Conservation (phyloP, 2,113 vertebrate genomes). For the Platichthys stellatus region DNA sequence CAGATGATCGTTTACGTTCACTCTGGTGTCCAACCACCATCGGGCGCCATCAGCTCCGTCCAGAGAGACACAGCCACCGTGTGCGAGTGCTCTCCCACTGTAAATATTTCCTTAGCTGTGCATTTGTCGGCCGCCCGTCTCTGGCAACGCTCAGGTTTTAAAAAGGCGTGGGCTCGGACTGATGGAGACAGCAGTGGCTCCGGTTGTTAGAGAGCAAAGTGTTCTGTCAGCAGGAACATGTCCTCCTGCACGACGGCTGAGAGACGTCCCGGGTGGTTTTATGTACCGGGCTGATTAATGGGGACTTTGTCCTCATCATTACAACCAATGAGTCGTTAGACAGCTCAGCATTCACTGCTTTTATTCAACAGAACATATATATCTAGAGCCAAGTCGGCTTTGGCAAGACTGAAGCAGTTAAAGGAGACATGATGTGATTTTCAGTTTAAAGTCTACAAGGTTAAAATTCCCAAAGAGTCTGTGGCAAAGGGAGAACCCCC, state of each 20-base stretch:
- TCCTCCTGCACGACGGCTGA: background rate
- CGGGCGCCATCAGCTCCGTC: conserved; percentile 63
- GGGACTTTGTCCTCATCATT: background rate
- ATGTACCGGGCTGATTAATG: background rate
- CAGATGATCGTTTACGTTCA: conserved; percentile 74
- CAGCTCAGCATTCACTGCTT: too few species aligned
- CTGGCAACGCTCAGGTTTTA: conserved; percentile 55
- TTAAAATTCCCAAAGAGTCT: too few species aligned
- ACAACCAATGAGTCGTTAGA: too few species aligned
- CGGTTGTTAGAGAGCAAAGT: conserved; percentile 10
- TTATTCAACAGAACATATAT: too few species aligned
- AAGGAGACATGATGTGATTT: too few species aligned
- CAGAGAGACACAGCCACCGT: conserved; percentile 72
- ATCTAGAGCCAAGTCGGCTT: too few species aligned
- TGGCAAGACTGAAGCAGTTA: too few species aligned
- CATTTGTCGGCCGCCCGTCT: conserved; percentile 67
- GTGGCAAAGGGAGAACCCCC: too few species aligned
- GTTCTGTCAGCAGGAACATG: background rate
- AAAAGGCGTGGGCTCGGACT: conserved; percentile 45
- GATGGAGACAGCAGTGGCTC: conserved; percentile 35
- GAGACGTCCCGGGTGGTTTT: background rate
- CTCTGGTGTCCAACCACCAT: conserved; percentile 72
- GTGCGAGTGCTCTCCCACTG: conserved; percentile 69
- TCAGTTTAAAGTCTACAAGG: too few species aligned
- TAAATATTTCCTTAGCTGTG: conserved; percentile 84